Evolutionary conservation across 1,140 invertebrate genomes (phyloP).

Genomic region (Trialeurodes vaporariorum): DNA sequence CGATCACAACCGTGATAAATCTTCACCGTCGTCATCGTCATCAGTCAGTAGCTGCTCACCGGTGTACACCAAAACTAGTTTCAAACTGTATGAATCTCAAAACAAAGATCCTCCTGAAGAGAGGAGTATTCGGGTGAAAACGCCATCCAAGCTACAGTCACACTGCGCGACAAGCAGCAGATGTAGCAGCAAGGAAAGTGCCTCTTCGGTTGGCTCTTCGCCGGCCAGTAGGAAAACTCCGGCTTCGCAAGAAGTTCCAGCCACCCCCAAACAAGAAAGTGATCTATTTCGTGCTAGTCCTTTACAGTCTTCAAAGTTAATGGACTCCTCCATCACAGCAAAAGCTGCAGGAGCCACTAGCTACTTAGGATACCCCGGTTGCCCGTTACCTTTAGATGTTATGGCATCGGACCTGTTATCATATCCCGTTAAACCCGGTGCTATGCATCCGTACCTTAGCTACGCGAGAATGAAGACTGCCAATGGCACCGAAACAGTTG

Average conservation of each 20-base stretch:
- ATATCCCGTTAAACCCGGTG: constrained; percentile 21
- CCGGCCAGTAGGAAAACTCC: constrained; percentile 22
- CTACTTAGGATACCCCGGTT: constrained; percentile 42
- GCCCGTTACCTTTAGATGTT: constrained; percentile 20
- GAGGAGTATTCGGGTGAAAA: constrained; percentile 17
- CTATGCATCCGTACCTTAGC: constrained; percentile 53
- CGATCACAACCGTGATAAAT: constrained; percentile 13
- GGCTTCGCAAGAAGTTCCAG: constrained; percentile 25
- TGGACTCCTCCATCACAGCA: constrained; percentile 46
- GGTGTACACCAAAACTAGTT: constrained; percentile 46
- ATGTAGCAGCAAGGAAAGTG: constrained; percentile 22
- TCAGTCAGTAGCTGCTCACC: constrained; percentile 20
- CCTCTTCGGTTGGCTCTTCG: constrained; percentile 19
- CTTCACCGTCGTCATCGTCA: constrained; percentile 18
- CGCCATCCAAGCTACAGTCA: constrained; percentile 12
- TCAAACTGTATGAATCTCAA: constrained; percentile 64
- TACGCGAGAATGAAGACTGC: constrained; percentile 85
- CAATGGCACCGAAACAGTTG: constrained; percentile 49
- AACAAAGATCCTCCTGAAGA: neutral
- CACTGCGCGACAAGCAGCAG: neutral
- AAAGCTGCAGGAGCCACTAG: constrained; percentile 44
- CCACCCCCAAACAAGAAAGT: constrained; percentile 50
- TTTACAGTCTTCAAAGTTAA: constrained; percentile 46
- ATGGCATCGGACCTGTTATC: constrained; percentile 21
- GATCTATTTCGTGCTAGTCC: too few relatives aligned